Evolutionary conservation across 2,113 vertebrate genomes (phyloP).

Genomic region (Mormyrus lacerda): DNA sequence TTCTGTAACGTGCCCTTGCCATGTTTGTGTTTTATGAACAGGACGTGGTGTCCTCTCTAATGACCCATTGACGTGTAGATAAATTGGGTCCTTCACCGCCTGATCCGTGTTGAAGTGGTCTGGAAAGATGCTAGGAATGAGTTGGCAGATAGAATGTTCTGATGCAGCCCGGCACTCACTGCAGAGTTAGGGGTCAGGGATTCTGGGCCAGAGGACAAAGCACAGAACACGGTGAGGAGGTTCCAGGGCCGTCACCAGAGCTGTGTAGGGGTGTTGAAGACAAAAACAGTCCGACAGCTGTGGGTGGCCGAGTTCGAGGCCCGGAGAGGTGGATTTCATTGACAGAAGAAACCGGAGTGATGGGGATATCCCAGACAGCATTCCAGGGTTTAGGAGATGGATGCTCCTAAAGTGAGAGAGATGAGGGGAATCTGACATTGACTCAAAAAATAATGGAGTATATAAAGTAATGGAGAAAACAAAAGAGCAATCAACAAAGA

Average conservation of each 20-base stretch:
- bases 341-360: background rate
- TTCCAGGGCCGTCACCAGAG: background rate
- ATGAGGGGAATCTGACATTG: background rate
- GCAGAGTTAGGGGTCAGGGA: background rate
- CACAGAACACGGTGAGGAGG: background rate
- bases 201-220: background rate
- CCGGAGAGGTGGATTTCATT: background rate
- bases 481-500: background rate
- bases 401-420: background rate
- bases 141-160: background rate
- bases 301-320: background rate
- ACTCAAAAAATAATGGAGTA: background rate
- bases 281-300: background rate
- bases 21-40: background rate
- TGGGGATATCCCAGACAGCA: background rate
- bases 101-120: background rate
- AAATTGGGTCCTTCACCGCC: background rate
- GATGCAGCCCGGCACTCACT: background rate
- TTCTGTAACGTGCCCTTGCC: background rate
- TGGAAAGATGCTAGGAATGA: background rate
- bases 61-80: background rate
- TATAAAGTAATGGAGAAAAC: background rate
- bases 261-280: background rate
- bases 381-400: background rate
- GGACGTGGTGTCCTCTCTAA: background rate